Evolutionary conservation across 2,113 vertebrate species (phyloP).

Genomic region (Danionella cerebrum): DNA sequence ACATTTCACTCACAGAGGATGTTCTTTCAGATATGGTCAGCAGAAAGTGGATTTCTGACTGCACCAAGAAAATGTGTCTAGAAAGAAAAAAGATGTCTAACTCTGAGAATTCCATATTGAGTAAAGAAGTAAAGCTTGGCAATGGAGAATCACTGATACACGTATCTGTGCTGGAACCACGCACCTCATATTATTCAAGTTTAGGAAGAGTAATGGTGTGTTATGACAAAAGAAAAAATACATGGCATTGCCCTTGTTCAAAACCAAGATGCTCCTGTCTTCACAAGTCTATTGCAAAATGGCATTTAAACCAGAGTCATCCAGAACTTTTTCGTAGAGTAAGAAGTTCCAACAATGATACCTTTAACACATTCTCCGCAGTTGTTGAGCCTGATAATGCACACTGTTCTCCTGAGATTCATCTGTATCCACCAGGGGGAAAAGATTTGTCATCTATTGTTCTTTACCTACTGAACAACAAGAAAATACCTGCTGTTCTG

Average conservation of each 20-base stretch:
- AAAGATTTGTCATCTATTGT: not conserved
- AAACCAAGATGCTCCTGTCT: not conserved
- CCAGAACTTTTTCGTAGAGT: not conserved
- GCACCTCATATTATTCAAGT: not conserved
- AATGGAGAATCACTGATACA: not conserved
- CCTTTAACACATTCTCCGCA: too few species aligned
- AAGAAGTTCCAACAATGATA: too few species aligned
- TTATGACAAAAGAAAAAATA: not conserved
- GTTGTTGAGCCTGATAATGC: too few species aligned
- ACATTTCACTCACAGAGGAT: not conserved
- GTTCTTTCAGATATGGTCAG: not conserved
- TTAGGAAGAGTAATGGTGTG: not conserved
- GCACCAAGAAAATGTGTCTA: not conserved
- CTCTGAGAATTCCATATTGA: not conserved
- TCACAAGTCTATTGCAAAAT: not conserved
- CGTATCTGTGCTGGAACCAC: not conserved
- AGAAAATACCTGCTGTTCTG: not conserved
- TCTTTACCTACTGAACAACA: not conserved
- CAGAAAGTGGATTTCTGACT: not conserved
- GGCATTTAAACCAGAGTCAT: not conserved
- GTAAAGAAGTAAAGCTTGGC: not conserved
- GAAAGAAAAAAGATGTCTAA: not conserved
- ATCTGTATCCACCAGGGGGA: not conserved
- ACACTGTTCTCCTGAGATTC: not conserved
- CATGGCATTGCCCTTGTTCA: not conserved